phyloP scores from a whole-genome alignment of 2,888 invertebrate genomes.

The Hesperia comma region DNA sequence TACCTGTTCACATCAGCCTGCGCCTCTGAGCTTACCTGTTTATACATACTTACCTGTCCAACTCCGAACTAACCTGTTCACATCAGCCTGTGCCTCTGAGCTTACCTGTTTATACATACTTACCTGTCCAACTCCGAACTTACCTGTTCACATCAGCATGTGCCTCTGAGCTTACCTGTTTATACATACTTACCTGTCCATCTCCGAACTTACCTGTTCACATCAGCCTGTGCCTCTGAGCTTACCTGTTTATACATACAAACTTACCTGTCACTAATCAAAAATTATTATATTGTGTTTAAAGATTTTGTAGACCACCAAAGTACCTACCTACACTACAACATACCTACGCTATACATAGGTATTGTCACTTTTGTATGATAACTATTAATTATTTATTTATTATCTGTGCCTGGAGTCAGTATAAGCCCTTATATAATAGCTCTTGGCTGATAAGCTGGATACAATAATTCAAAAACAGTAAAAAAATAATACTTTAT shows the following conservation, averaged over 20 bases:
- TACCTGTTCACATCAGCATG: conserved; percentile 31
- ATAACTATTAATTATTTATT: no score
- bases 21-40: conserved; percentile 26
- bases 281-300: no score
- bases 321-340: no score
- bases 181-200: conserved; percentile 2
- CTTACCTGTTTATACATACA: conserved; percentile 13
- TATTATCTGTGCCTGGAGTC: no score
- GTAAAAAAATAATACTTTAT: no score
- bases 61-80: not conserved
- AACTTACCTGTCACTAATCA: conserved; percentile 13
- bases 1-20: conserved; percentile 32
- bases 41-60: conserved; percentile 2
- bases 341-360: no score
- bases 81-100: not conserved
- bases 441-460: no score
- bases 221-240: not conserved
- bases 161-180: conserved; percentile 26
- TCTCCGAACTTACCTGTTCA: not conserved
- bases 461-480: no score
- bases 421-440: no score
- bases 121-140: conserved; percentile 27
- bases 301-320: no score
- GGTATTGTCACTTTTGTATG: no score
- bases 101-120: conserved; percentile 13